Evolutionary conservation across 2,888 invertebrate species (phyloP).

Genomic region (Amorpha juglandis): DNA sequence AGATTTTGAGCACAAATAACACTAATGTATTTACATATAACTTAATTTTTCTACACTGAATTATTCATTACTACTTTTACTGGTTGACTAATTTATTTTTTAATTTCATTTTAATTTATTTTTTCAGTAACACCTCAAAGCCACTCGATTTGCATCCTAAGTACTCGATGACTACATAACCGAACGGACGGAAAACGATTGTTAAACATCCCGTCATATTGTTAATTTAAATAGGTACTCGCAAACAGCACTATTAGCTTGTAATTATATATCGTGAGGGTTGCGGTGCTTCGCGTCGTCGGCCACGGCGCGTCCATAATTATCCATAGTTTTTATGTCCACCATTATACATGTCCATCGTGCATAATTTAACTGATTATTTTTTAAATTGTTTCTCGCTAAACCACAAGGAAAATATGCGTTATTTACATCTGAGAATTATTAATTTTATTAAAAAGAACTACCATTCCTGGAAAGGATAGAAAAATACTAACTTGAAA

Average conservation of each 20-base stretch:
- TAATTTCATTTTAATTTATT: no score
- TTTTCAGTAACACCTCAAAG: neutral
- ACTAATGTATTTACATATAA: no score
- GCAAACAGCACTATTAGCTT: slow-evolving; percentile 40
- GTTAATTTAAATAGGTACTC: slow-evolving; percentile 20
- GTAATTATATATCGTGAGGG: slow-evolving; percentile 42
- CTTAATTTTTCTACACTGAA: no score
- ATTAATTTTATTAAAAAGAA: neutral
- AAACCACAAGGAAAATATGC: slow-evolving; percentile 1
- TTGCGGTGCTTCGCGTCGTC: slow-evolving; percentile 50
- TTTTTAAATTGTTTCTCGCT: slow-evolving; percentile 22
- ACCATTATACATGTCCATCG: slow-evolving; percentile 34
- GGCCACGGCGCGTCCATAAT: slow-evolving; percentile 32
- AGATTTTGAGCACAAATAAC: no score
- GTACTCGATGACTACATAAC: neutral
- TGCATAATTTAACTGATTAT: slow-evolving; percentile 41
- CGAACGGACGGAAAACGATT: slow-evolving; percentile 12
- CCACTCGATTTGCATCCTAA: neutral
- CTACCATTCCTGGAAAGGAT: neutral
- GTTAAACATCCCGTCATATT: slow-evolving; percentile 4
- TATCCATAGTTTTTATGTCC: slow-evolving; percentile 6
- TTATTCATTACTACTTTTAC: no score
- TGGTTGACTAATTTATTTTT: no score
- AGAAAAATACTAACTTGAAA: no score
- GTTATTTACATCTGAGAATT: neutral